Evolutionary conservation across 2,113 vertebrate genomes (phyloP).

Genomic region (Malurus alboscapulatus): DNA sequence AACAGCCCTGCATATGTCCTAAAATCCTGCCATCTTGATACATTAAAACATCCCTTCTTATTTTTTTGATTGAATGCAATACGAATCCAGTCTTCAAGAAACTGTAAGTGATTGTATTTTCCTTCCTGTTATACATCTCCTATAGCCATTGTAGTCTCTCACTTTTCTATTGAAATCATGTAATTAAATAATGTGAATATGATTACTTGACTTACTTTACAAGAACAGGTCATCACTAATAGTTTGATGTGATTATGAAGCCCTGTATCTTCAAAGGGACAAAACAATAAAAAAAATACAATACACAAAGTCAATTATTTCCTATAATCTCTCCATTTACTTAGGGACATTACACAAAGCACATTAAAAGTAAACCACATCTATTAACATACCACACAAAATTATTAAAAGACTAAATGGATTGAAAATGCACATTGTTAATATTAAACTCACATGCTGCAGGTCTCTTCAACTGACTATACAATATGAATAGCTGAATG

Average conservation of each 20-base stretch:
- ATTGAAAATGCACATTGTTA: conserved; percentile 35
- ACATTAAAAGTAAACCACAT: conserved; percentile 50
- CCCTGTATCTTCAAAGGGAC: conserved; percentile 43
- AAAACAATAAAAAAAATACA: conserved; percentile 40
- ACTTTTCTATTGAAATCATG: not conserved
- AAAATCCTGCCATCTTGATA: not conserved
- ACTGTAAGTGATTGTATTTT: not conserved
- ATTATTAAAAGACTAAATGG: conserved; percentile 49
- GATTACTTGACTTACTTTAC: conserved; percentile 58
- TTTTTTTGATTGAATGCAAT: not conserved
- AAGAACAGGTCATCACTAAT: conserved; percentile 49
- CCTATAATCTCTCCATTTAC: conserved; percentile 50
- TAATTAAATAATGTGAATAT: conserved; percentile 58
- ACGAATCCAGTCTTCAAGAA: not conserved
- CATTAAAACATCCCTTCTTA: not conserved
- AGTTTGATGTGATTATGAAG: conserved; percentile 56
- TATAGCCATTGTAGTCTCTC: not conserved
- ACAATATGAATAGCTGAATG: conserved; percentile 35
- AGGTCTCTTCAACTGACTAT: conserved; percentile 31
- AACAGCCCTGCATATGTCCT: not conserved
- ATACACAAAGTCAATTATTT: conserved; percentile 48
- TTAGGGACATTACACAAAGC: conserved; percentile 37
- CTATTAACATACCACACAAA: conserved; percentile 41
- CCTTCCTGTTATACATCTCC: not conserved
- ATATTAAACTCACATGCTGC: not conserved